Percentiles rank a stretch among this genome's conserved stretches.
Conservation (phyloP, 1,140 invertebrate genomes). For the Zaprionus lachaisei region DNA sequence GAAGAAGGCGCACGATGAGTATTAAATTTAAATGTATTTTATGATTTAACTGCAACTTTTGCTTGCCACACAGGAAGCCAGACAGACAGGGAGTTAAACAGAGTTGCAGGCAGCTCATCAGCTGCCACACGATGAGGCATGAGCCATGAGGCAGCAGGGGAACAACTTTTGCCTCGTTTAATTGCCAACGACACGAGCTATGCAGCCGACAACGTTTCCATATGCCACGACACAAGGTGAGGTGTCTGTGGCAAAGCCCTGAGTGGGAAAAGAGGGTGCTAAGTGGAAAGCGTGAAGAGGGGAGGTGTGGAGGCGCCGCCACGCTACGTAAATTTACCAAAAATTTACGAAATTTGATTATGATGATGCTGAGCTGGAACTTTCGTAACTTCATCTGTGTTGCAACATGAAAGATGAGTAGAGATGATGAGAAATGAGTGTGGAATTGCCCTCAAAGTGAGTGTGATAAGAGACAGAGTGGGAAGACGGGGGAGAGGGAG, state of each 20-base stretch:
- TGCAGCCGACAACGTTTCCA: conserved; percentile 40
- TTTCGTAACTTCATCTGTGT: conserved; percentile 27
- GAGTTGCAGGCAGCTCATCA: conserved; percentile 9
- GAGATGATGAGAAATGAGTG: background rate
- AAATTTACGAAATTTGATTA: conserved; percentile 47
- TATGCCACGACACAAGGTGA: conserved; percentile 11
- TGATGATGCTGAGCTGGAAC: conserved; percentile 19
- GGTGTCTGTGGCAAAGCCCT: conserved; percentile 13
- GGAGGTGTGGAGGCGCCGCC: background rate
- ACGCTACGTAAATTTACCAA: conserved; percentile 34
- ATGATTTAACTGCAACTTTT: conserved; percentile 4
- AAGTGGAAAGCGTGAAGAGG: background rate
- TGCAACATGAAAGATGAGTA: conserved; percentile 8
- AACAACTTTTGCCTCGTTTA: conserved; percentile 45
- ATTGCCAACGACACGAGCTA: conserved; percentile 47
- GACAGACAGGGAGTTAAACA: conserved; percentile 3
- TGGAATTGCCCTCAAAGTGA: conserved; percentile 8
- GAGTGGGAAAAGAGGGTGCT: background rate
- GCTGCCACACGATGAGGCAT: conserved; percentile 32
- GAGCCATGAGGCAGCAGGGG: conserved; percentile 12
- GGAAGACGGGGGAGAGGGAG: too few relatives aligned
- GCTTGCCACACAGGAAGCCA: conserved; percentile 34
- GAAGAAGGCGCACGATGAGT: conserved; percentile 1
- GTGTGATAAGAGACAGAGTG: background rate
- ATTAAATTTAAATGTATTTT: conserved; percentile 5